Percentiles rank a stretch among this genome's conserved stretches.
phyloP scores from a whole-genome alignment of 2,888 invertebrate genomes.

The Linyphia triangularis region DNA sequence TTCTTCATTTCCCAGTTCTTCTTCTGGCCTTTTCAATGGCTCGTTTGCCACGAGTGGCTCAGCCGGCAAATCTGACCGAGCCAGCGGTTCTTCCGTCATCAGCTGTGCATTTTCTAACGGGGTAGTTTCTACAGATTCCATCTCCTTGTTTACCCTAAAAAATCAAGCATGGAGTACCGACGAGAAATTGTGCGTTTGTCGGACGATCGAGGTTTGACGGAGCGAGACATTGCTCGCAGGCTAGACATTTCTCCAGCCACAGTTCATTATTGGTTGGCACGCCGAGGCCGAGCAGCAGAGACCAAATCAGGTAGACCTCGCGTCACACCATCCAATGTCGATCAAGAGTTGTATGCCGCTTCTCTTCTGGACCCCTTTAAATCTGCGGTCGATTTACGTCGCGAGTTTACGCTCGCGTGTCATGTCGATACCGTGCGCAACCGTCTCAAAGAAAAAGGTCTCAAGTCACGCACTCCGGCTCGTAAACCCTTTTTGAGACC shows the following conservation, averaged over 20 bases:
- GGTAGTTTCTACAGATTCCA: too few species aligned
- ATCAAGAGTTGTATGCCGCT: not conserved
- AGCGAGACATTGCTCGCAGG: slow-evolving; percentile 13
- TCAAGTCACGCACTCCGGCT: not conserved
- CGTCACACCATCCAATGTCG: not conserved
- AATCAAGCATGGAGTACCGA: not conserved
- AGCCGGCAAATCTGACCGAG: too few species aligned
- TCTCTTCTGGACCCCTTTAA: not conserved
- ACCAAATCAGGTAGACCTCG: slow-evolving; percentile 42
- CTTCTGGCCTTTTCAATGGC: too few species aligned
- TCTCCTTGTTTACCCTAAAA: not conserved
- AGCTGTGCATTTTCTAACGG: too few species aligned
- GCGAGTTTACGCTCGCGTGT: not conserved
- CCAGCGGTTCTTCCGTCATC: too few species aligned
- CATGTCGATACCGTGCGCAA: not conserved
- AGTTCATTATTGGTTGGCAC: slow-evolving; percentile 33
- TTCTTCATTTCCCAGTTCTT: too few species aligned
- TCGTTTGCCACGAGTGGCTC: too few species aligned
- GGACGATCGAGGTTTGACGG: not conserved
- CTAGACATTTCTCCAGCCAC: not conserved
- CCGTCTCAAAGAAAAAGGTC: slow-evolving; percentile 25
- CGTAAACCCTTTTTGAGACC: slow-evolving; percentile 21
- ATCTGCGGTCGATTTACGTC: not conserved
- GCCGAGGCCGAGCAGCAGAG: not conserved
- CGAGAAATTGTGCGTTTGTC: not conserved